Base-by-base conservation (phyloP, 2,113 vertebrate genomes). In the Hemicordylus capensis region DNA sequence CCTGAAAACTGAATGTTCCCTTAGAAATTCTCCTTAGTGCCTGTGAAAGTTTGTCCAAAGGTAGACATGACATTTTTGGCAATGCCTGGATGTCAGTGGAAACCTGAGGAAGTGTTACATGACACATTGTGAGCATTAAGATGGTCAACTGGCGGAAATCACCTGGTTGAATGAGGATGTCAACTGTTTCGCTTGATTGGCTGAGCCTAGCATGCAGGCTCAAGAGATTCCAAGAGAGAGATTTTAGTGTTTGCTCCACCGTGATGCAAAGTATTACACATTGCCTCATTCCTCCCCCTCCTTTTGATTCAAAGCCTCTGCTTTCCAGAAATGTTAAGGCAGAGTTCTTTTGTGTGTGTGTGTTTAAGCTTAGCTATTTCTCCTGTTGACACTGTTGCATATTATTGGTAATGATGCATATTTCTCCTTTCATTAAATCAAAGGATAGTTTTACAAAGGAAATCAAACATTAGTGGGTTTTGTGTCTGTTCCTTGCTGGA, bases 61-160 rank as follows among this genome's bases (percentile, higher is more conserved):
- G 31, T 6, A 82, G 87, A 92, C 89, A 77, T 77, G 88, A 87
- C 90, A 89, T 92, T 93, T 92, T 93, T 93, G 91, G 90, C 90
- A 90, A 84, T 69, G 54, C 75, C 84, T 77, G 88, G 48, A n/a
- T 48, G 89, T 93, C 91, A 86, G 74, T 28, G 84, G 88, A 91
- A 93, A 91, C 87, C 81, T 85, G 83, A 92, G 90, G 39, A 91
- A 89, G 88, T 69, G 90, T 92, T 69, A 72, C 72, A 37, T 73
- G 77, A 79, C 90, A 90, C 82, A 58, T 0, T 1, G 66, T 14
- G 42, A 0, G 66, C 72, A 67, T 73, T 0, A 73, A 76, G 87
- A 67, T 76, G 77, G 83, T 54, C 0, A 0, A 44, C 64, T 9
- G 76, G 87, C n/a, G 79, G 67, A 82, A 91, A 81, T 88, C 77